Evolutionary conservation across 2,113 vertebrate species (phyloP).

Genomic region (Amazona guildingii): DNA sequence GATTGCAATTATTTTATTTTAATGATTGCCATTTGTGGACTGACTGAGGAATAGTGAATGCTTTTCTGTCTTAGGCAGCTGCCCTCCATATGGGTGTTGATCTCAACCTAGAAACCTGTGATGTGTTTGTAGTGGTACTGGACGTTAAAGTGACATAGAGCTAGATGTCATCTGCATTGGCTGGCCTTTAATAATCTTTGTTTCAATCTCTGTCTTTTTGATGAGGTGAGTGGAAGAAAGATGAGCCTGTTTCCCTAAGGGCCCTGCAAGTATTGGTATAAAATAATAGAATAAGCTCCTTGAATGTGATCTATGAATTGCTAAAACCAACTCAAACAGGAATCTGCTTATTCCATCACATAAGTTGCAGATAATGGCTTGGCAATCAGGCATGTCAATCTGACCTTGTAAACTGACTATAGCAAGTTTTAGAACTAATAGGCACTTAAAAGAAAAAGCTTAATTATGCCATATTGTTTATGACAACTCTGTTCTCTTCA

Average conservation of each 20-base stretch:
- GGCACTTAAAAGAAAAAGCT: neutral
- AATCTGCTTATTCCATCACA: neutral
- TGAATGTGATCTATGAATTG: neutral
- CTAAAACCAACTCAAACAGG: neutral
- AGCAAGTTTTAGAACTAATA: neutral
- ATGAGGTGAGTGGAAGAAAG: neutral
- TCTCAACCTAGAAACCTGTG: neutral
- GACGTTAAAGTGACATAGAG: neutral
- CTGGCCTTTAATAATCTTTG: neutral
- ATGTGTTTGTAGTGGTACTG: neutral
- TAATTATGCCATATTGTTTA: neutral
- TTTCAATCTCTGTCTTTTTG: neutral
- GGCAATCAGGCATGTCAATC: neutral
- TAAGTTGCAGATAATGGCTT: neutral
- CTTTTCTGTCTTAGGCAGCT: neutral
- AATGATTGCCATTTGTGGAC: constrained; percentile 43
- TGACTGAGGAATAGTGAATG: constrained; percentile 13
- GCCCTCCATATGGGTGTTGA: neutral
- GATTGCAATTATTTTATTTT: constrained; percentile 44
- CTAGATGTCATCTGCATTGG: neutral
- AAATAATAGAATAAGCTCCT: neutral
- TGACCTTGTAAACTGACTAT: neutral
- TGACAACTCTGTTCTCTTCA: neutral
- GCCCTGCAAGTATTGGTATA: neutral
- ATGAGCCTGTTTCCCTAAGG: neutral